Base-by-base conservation (phyloP, 2,797 vertebrate genomes). In the Poeciliopsis presidionis region DNA sequence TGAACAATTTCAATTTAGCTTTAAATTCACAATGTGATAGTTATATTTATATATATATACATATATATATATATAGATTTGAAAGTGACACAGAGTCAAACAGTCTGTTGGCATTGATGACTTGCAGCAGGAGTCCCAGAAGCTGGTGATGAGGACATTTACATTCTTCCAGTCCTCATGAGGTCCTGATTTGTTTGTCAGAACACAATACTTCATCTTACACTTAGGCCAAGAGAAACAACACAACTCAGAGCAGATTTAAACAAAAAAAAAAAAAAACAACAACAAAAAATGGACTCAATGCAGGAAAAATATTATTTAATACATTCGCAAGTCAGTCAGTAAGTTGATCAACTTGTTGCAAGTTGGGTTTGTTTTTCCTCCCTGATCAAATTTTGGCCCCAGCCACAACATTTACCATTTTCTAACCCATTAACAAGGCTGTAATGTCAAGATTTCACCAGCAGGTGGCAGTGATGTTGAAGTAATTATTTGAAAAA, bases 251-350 rank as follows among this genome's bases (percentile, higher is more conserved):
- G 86, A 88, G 83, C 80, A 6, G 79, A 72, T 63, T 18, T 65
- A 1, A 57, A 46, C 45, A 13, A 46, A 46, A 4, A 46, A 45
- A 45, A 3, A 13, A 80, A 84, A 87, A 0, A 36, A 36, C 2
- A 36, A 36, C 4, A 36, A 36, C 13, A 7, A 84, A 74, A 80
- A 79, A 72, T 85, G 76, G 81, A 80, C 71, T 81, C 43, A 84
- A 78, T 61, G 81, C 74, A 65, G 41, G 49, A 65, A 80, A 70
- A 79, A 46, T 46, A 25, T 69, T 82, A 65, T 83, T 59, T 49
- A 82, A 85, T 91, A 92, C 93, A 91, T 93, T 91, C 88, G 76
- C 76, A 70, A 91, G 88, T 91, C 87, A 86, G 86, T 90, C 85
- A 73, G 75, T 84, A 57, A 85, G 82, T 86, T 59, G 81, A 77